phyloP scores from a whole-genome alignment of 2,797 vertebrate species.

The Melanotaenia pygmaea region DNA sequence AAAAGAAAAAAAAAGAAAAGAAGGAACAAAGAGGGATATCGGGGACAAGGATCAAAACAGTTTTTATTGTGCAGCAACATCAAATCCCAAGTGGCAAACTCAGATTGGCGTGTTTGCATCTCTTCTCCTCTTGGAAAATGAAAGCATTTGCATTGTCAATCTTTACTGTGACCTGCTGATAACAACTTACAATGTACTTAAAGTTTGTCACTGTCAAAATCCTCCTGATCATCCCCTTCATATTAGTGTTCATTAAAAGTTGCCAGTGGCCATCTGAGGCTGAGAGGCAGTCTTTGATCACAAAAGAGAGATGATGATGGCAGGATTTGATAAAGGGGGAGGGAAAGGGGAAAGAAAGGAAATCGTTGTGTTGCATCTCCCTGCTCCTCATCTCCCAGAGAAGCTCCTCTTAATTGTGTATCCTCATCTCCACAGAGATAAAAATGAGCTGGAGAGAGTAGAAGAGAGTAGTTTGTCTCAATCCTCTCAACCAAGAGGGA shows the following conservation, averaged over 20 bases:
- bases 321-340: conserved; percentile 71
- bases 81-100: conserved; percentile 69
- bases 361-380: conserved; percentile 76
- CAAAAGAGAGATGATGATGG: conserved; percentile 77
- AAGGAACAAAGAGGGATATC: conserved; percentile 70
- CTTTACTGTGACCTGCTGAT: conserved; percentile 69
- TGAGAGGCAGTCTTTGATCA: conserved; percentile 79
- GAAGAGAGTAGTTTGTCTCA: conserved; percentile 82
- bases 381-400: conserved; percentile 73
- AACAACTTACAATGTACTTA: conserved; percentile 75
- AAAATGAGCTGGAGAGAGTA: conserved; percentile 78
- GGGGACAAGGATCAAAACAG: conserved; percentile 72
- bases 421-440: conserved; percentile 80
- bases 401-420: conserved; percentile 81
- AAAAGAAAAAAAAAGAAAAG: conserved; percentile 48
- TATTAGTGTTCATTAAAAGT: conserved; percentile 81
- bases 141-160: conserved; percentile 64
- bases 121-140: conserved; percentile 63
- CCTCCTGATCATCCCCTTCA: conserved; percentile 77
- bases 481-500: conserved; percentile 78
- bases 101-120: conserved; percentile 63
- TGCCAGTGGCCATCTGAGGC: conserved; percentile 75
- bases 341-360: conserved; percentile 64
- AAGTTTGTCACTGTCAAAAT: conserved; percentile 77
- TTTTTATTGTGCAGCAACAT: conserved; percentile 70